These are phyloP conservation scores for Lochmaea capreae DNA, from an alignment of 2,888 invertebrate species.

Conservation along the genomic window DNA sequence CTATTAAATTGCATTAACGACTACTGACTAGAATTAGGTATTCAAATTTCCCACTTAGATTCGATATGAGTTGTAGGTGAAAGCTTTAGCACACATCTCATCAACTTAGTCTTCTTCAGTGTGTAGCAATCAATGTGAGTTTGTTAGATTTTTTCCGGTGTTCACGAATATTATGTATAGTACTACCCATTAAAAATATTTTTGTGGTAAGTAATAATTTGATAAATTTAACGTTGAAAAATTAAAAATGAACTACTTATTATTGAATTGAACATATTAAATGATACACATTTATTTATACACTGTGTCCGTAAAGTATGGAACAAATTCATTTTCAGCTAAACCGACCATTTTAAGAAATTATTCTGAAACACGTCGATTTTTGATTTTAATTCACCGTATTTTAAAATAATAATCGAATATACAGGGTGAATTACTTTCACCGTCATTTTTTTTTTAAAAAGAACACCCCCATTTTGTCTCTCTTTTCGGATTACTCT, in stretches of 20 bases:
- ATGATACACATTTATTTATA: neutral
- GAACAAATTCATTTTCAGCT: too few species aligned
- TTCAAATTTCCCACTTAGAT: conserved; percentile 10
- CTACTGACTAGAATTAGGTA: neutral
- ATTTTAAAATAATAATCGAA: too few species aligned
- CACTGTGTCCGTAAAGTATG: too few species aligned
- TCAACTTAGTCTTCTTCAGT: neutral
- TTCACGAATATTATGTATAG: neutral
- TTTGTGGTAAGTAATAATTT: neutral
- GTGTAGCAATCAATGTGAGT: neutral
- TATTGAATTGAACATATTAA: too few species aligned
- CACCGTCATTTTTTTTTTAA: too few species aligned
- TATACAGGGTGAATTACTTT: too few species aligned
- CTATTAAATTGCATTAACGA: neutral
- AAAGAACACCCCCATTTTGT: too few species aligned
- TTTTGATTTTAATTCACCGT: too few species aligned
- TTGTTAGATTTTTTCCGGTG: neutral
- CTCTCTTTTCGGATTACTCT: too few species aligned
- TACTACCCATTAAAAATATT: neutral
- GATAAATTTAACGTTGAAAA: neutral
- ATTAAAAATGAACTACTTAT: too few species aligned
- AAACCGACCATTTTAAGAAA: too few species aligned
- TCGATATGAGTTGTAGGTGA: neutral
- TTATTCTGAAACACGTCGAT: too few species aligned
- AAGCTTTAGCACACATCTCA: neutral